A percentile compares a stretch with the other conserved stretches of the same genome.
These are phyloP conservation scores for Aphaenogaster ashmeadi DNA, from an alignment of 1,140 invertebrate genomes.

Conservation along the genomic window DNA sequence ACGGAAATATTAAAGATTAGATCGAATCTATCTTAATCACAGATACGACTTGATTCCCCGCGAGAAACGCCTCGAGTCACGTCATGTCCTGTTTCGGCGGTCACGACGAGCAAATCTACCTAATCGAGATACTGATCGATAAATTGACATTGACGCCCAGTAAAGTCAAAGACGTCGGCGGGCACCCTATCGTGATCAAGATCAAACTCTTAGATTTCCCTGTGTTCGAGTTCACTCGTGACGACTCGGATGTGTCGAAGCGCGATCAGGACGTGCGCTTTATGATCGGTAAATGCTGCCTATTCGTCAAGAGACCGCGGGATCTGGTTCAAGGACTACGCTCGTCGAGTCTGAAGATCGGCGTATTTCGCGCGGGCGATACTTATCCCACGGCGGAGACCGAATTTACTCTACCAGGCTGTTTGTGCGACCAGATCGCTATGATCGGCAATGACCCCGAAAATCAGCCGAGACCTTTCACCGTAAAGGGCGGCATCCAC, in stretches of 20 bases:
- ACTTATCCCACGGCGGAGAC: slow-evolving; percentile 84
- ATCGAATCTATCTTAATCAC: slow-evolving; percentile 15
- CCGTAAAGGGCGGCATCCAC: slow-evolving; percentile 77
- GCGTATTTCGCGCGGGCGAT: slow-evolving; percentile 82
- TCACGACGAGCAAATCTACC: slow-evolving; percentile 81
- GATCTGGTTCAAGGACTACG: slow-evolving; percentile 80
- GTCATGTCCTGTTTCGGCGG: slow-evolving; percentile 83
- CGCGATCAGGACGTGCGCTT: slow-evolving; percentile 76
- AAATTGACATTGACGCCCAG: slow-evolving; percentile 78
- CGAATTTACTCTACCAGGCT: slow-evolving; percentile 80
- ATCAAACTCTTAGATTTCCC: slow-evolving; percentile 84
- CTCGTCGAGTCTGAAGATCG: slow-evolving; percentile 76
- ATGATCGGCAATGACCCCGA: slow-evolving; percentile 82
- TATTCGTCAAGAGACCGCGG: slow-evolving; percentile 81
- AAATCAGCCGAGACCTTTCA: slow-evolving; percentile 81
- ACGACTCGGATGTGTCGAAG: slow-evolving; percentile 79
- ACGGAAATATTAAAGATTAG: neutral
- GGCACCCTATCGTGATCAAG: slow-evolving; percentile 78
- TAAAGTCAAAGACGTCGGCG: slow-evolving; percentile 80
- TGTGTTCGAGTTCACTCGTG: slow-evolving; percentile 80
- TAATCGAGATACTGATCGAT: slow-evolving; percentile 81
- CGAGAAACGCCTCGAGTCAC: slow-evolving; percentile 13
- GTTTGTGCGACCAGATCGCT: slow-evolving; percentile 83
- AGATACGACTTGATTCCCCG: neutral
- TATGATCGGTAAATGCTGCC: slow-evolving; percentile 79